A percentile compares a stretch with the other conserved stretches of the same genome.
Conservation (phyloP, 2,113 vertebrate species). For the Telmatochromis sp. region DNA sequence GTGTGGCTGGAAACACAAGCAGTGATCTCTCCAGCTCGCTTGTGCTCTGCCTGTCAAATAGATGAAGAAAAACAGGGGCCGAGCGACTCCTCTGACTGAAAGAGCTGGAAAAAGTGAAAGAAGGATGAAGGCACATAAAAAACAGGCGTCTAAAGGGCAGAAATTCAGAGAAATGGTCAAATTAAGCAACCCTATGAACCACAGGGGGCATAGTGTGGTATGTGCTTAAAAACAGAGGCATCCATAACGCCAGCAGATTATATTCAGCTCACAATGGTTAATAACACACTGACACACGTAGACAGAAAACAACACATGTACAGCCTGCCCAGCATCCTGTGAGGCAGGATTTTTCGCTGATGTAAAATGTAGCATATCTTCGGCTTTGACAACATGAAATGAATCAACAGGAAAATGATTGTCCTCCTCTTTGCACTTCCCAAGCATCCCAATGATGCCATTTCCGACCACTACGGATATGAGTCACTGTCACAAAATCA, state of each 20-base stretch:
- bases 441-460: neutral
- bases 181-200: neutral
- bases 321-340: neutral
- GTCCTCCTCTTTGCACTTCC: neutral
- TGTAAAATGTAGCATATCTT: neutral
- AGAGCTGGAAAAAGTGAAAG: neutral
- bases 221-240: neutral
- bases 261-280: neutral
- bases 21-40: neutral
- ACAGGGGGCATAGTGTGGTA: neutral
- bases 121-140: neutral
- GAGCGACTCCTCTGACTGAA: neutral
- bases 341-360: neutral
- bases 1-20: constrained; percentile 30
- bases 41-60: constrained; percentile 31
- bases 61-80: constrained; percentile 4
- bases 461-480: neutral
- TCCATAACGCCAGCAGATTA: neutral
- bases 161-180: neutral
- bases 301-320: neutral
- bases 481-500: neutral
- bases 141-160: neutral
- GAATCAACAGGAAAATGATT: neutral
- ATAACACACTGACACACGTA: neutral
- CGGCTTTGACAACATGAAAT: neutral